Base-by-base conservation (phyloP, 2,797 vertebrate species). In the Peromyscus melanophrys region DNA sequence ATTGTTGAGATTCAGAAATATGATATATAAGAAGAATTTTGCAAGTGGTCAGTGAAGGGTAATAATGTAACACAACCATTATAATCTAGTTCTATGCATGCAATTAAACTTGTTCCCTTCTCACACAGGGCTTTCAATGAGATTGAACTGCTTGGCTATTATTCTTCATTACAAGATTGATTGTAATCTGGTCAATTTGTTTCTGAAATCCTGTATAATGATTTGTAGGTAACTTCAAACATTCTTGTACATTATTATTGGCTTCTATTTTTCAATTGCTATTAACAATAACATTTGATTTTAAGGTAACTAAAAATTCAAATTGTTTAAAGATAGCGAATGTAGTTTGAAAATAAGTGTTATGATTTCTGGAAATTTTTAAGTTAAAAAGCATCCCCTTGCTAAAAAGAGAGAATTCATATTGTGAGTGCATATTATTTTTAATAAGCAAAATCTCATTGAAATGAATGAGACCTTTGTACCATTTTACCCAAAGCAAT, bases 381-480 rank as follows among this genome's bases (percentile, higher is more conserved):
- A 89, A 96, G 49, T 73, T 87, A 73, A 86, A 96, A 95, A 93
- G 4, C 49, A 80, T 88, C 49, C 37, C 29, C n/a, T 63, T 97
- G 85, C 92, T 96, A 77, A 96, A 93, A 91, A 93, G 34, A 92
- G 76, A 94, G 88, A 73, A 29, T 88, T 97, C 67, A 81, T 96
- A 92, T 94, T 95, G 77, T 94, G 90, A 94, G 85, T 90, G 81
- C 84, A 80, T 92, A 95, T 98, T 96, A 98, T 98, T 98, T 98
- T 98, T 97, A 98, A 98, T 98, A 98, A 97, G 95, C 97, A 97
- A 97, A 97, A 97, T 65, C 94, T 98, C 97, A 97, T 97, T 97
- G 92, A 96, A 98, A 90, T 96, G 95, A 98, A 98, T 97, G 97
- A 98, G 96, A 98, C 97, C 96, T 98, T 98, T 98, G 97, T 90